Evolutionary conservation across 2,113 vertebrate genomes (phyloP), one percentile per base, ranked within the genome.

Genomic region (Brachyhypopomus occidentalis): DNA sequence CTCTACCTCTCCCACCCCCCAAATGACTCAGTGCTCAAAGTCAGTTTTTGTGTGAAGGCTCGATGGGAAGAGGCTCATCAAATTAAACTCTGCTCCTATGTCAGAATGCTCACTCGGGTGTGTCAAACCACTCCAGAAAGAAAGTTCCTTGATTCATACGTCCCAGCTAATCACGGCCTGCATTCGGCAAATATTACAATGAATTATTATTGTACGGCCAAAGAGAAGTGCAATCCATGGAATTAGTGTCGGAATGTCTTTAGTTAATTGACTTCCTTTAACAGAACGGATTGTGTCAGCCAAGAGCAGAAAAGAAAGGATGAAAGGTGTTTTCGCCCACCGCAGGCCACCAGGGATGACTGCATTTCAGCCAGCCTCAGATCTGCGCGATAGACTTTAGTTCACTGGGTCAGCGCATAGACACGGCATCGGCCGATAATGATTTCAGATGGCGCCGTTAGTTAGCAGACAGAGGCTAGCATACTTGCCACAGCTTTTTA

Each of bases 211-310:
- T 25, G 17, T 25, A 23, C 62, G 30, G 25, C 6, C 30, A 77
- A 71, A 22, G 69, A 70, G 63, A 76, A 36, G 55, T 23, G 17
- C 30, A 30, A 62, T 69, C 78, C 41, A 84, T 69, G 70, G 60
- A 86, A 82, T 82, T 82, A 82, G 73, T 66, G 56, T 86, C 62
- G 75, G 48, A 48, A n/a, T 66, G 73, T 76, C 77, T 76, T 80
- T 56, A 66, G 63, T 78, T 83, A 78, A 86, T 80, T 80, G 83
- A 62, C 75, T 60, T 67, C 7, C 63, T 55, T 78, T 73, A 78
- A 81, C 73, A 80, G 60, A 77, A 52, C 27, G 4, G 36, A 52
- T 69, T 36, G 60, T 45, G 27, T 9, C 6, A 20, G 17, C n/a
- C 69, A 16, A 60, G 56, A 82, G 45, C 30, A 38, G 38, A 25